phyloP scores from a whole-genome alignment of 2,888 invertebrate species.

The Sphinx pinastri region DNA sequence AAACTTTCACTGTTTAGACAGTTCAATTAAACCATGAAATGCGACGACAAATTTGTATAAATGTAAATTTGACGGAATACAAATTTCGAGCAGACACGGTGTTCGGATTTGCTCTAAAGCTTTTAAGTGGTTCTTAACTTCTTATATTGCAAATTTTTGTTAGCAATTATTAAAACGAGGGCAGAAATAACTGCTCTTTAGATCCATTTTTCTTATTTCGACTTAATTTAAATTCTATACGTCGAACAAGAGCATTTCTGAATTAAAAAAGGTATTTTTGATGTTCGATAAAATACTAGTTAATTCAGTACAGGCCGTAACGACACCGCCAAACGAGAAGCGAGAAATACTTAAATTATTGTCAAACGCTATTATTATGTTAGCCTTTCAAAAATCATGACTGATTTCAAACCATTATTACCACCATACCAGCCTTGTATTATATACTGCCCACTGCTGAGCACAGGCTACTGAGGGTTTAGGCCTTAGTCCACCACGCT shows the following conservation, averaged over 20 bases:
- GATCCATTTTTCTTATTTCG: not conserved
- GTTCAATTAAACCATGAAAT: slow-evolving; percentile 5
- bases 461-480: too few species aligned
- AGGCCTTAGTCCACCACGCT: too few species aligned
- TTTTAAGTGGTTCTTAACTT: not conserved
- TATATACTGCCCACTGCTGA: too few species aligned
- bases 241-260: not conserved
- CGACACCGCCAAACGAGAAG: not conserved
- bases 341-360: too few species aligned
- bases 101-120: too few species aligned
- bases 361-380: too few species aligned
- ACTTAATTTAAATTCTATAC: slow-evolving; percentile 4
- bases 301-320: not conserved
- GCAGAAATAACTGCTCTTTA: not conserved
- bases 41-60: not conserved
- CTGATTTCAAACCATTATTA: too few species aligned
- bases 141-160: not conserved
- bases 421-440: too few species aligned
- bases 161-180: not conserved
- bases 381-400: too few species aligned
- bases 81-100: not conserved
- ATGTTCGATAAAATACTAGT: not conserved
- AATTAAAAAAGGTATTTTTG: not conserved
- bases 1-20: slow-evolving; percentile 40
- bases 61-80: not conserved